Evolutionary conservation across 2,797 vertebrate species (phyloP).

Genomic region (Paratrypauchen microcephalus): DNA sequence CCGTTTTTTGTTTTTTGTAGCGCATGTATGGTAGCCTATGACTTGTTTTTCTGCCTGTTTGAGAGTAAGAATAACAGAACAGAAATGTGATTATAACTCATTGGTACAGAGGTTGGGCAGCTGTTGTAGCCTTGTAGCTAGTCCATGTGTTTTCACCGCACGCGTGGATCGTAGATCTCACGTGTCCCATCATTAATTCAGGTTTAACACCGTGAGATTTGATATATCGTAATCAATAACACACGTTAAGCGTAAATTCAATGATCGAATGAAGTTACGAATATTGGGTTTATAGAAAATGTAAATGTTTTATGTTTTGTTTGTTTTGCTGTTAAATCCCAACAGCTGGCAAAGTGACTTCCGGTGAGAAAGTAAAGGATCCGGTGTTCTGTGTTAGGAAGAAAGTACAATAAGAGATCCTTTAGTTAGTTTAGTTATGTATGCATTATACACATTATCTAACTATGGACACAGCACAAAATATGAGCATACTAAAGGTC

Average conservation of each 20-base stretch:
- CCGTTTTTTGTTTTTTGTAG: neutral
- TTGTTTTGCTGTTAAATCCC: too few species aligned
- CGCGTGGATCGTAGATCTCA: neutral
- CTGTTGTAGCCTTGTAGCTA: conserved; percentile 1
- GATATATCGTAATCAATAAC: neutral
- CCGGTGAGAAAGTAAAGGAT: neutral
- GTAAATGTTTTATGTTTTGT: too few species aligned
- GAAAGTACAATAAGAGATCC: neutral
- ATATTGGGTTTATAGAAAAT: neutral
- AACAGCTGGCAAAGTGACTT: neutral
- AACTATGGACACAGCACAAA: too few species aligned
- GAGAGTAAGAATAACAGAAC: too few species aligned
- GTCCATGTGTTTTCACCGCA: neutral
- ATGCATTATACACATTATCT: too few species aligned
- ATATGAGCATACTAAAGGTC: too few species aligned
- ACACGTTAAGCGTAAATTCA: neutral
- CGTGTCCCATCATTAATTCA: neutral
- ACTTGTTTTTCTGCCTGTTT: too few species aligned
- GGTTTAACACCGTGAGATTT: neutral
- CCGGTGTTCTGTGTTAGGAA: neutral
- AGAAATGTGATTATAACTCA: too few species aligned
- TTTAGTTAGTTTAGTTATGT: too few species aligned
- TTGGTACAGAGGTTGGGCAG: neutral
- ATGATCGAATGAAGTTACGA: neutral
- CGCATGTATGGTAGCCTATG: too few species aligned